A percentile compares a stretch with the other conserved stretches of the same genome.
Conservation (phyloP, 2,888 invertebrate species). For the Chouioia cunea region DNA sequence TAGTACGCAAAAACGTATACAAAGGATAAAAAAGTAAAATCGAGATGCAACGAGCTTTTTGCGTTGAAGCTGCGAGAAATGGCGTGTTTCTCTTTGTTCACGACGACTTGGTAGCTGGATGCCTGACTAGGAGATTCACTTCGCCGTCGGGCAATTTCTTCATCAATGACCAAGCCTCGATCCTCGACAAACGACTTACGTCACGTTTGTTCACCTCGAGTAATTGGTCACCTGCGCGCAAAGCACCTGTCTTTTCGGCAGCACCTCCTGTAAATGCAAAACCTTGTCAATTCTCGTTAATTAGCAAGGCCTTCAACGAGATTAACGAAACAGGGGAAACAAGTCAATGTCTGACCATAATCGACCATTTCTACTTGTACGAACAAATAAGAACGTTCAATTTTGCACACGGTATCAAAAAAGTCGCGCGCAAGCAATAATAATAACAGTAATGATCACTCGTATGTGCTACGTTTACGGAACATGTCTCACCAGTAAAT, state of each 20-base stretch:
- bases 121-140: constrained; percentile 75
- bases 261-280: constrained; percentile 80
- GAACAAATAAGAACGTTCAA: no score
- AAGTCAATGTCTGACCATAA: no score
- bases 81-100: constrained; percentile 50
- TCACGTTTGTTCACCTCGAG: constrained; percentile 85
- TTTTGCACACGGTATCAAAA: no score
- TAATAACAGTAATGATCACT: no score
- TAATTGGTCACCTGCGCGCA: constrained; percentile 89
- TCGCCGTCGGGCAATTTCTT: constrained; percentile 90
- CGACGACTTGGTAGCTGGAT: constrained; percentile 68
- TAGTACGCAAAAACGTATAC: no score
- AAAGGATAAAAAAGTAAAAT: no score
- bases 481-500: constrained; percentile 92
- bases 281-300: no score
- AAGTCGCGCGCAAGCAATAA: no score
- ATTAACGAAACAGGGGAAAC: neutral
- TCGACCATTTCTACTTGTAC: neutral
- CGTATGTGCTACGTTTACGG: no score
- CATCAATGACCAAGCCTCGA: constrained; percentile 94
- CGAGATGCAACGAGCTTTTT: no score
- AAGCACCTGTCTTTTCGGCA: constrained; percentile 86
- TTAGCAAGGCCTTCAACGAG: no score
- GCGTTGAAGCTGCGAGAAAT: no score
- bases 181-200: constrained; percentile 87